phyloP scores from a whole-genome alignment of 2,888 invertebrate genomes.

The Cerastoderma edule region DNA sequence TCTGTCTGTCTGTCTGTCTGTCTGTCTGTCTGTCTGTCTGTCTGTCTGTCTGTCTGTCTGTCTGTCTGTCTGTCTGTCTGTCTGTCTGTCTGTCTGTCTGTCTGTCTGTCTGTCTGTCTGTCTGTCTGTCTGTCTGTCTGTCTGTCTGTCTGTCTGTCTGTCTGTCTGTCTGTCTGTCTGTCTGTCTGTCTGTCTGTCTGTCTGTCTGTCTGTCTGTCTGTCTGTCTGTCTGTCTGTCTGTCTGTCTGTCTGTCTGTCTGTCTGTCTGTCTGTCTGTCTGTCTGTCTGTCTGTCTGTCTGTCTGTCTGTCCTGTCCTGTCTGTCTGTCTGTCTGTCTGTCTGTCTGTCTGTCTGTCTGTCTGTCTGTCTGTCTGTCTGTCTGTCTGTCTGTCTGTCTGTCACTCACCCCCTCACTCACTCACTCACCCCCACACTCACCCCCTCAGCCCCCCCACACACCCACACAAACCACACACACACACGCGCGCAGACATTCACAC shows the following conservation, averaged over 20 bases:
- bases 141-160: background rate
- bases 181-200: conserved; percentile 5
- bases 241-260: background rate
- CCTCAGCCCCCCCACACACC: too few relatives aligned
- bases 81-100: conserved; percentile 1
- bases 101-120: conserved; percentile 1
- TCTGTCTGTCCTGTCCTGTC: too few relatives aligned
- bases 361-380: too few relatives aligned
- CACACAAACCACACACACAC: too few relatives aligned
- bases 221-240: conserved; percentile 1
- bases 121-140: background rate
- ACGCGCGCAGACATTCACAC: too few relatives aligned
- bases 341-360: too few relatives aligned
- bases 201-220: background rate
- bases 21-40: background rate
- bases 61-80: conserved; percentile 5
- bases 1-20: too few relatives aligned
- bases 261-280: background rate
- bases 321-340: too few relatives aligned
- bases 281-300: too few relatives aligned
- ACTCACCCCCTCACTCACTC: too few relatives aligned
- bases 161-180: conserved; percentile 1
- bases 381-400: too few relatives aligned
- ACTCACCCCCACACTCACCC: too few relatives aligned
- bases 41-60: background rate